Base-by-base conservation (phyloP, 2,888 invertebrate species). In the Seladonia tumulorum region DNA sequence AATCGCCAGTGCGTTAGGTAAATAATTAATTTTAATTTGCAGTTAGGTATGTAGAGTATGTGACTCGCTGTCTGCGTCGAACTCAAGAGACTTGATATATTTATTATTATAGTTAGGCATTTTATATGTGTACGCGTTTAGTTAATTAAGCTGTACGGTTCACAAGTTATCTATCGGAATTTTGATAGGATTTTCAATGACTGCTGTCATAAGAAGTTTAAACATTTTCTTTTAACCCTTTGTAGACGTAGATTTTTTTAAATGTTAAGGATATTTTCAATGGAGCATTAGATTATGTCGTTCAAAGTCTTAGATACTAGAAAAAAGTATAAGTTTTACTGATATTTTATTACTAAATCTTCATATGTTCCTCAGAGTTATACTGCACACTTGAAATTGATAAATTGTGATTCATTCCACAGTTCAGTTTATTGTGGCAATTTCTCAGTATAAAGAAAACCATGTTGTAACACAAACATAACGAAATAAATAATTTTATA, bases 51-150 rank as follows among this genome's bases (percentile, higher is more conserved):
- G 18, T 57, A 57, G 22, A 22, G 10, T n/a, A n/a, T 8, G 63
- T 16, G 29, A 29, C 29, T 63, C 63, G 63, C 63, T 63, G 66
- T 66, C 35, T 22, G 66, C 35, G 29, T 22, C 35, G 66, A 25
- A 35, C 35, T 1, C 75, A 57, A 53, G 60, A 66, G 60, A 66
- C 25, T 66, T 81, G 72, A 79, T 82, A 47, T 79, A 80, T 79
- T 85, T 79, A 79, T 85, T 81, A 53, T 47, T 25, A 60, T 12
- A 4, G 8, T 29, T 72, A 80, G 3, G 76, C 42, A 18, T 74
- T 49, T 73, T 16, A n/a, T 25, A 47, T 47, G 7, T 70, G 70
- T 57, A n/a, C n/a, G 35, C 29, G 57, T 29, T 22, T 74, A 75
- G 78, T 76, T 78, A 78, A 66, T 78, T 45, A 53, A 60, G 53